Evolutionary conservation across 1,140 invertebrate species (phyloP).

Genomic region (Apis laboriosa): DNA sequence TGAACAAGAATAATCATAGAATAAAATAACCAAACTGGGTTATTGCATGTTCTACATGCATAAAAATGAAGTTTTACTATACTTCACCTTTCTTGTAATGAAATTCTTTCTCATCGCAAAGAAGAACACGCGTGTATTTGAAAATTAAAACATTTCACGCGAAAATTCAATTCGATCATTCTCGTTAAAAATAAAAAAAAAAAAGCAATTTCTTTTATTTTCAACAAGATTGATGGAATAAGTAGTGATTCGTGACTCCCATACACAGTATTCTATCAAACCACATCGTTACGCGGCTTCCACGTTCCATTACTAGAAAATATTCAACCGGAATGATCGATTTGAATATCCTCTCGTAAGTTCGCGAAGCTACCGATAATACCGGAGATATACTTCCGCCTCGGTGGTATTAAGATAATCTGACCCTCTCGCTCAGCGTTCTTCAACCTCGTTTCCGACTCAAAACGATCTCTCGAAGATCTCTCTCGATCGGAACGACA

Average conservation of each 20-base stretch:
- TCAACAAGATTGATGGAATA: neutral
- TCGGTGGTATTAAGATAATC: slow-evolving; percentile 23
- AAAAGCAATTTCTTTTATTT: neutral
- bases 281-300: slow-evolving; percentile 35
- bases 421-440: neutral
- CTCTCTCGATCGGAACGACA: neutral
- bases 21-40: neutral
- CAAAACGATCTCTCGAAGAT: neutral
- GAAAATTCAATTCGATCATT: neutral
- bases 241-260: slow-evolving; percentile 8
- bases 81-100: too few relatives aligned
- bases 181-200: neutral
- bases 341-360: slow-evolving; percentile 43
- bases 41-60: neutral
- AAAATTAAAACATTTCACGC: neutral
- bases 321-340: slow-evolving; percentile 46
- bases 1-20: neutral
- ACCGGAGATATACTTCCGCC: slow-evolving; percentile 23
- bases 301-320: slow-evolving; percentile 48
- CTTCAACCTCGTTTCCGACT: neutral
- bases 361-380: slow-evolving; percentile 22
- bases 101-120: too few relatives aligned
- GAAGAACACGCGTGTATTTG: too few relatives aligned
- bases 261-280: neutral
- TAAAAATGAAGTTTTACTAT: neutral